phyloP scores from a whole-genome alignment of 1,140 invertebrate species.

The Eulimnadia texana region DNA sequence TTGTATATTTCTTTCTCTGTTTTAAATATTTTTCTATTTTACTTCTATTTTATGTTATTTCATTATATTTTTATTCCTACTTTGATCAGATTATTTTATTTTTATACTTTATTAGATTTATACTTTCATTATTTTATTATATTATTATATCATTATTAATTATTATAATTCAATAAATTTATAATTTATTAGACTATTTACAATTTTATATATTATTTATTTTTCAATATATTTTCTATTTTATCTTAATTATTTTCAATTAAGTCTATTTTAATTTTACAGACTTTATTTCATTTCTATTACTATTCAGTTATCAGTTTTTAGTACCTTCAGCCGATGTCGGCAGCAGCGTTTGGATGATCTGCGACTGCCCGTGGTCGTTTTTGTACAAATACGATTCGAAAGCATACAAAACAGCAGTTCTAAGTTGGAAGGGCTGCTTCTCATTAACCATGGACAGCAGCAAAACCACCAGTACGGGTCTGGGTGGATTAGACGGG shows the following conservation, averaged over 20 bases:
- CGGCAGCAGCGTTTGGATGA: conserved; percentile 83
- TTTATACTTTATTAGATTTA: background rate
- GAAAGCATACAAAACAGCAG: conserved; percentile 93
- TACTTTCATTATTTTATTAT: background rate
- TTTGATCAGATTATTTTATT: background rate
- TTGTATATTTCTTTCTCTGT: too few species aligned
- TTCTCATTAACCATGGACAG: conserved; percentile 99
- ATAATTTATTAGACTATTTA: too few species aligned
- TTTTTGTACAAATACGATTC: conserved; percentile 92
- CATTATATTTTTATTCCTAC: too few species aligned
- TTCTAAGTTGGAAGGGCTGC: conserved; percentile 79
- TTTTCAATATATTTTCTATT: too few species aligned
- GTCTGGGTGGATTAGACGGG: conserved; percentile 59
- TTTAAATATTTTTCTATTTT: too few species aligned
- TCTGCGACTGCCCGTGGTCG: conserved; percentile 66
- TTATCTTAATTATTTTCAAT: too few species aligned
- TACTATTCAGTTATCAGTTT: background rate
- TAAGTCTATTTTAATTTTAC: background rate
- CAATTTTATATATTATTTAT: too few species aligned
- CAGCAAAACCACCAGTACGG: conserved; percentile 82
- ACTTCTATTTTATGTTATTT: too few species aligned
- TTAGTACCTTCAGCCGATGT: conserved; percentile 52
- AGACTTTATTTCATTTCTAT: background rate
- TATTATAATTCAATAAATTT: too few species aligned
- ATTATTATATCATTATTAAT: background rate